These are phyloP conservation scores for Thamnaconus septentrionalis DNA, from an alignment of 2,113 vertebrate species.

Conservation along the genomic window DNA sequence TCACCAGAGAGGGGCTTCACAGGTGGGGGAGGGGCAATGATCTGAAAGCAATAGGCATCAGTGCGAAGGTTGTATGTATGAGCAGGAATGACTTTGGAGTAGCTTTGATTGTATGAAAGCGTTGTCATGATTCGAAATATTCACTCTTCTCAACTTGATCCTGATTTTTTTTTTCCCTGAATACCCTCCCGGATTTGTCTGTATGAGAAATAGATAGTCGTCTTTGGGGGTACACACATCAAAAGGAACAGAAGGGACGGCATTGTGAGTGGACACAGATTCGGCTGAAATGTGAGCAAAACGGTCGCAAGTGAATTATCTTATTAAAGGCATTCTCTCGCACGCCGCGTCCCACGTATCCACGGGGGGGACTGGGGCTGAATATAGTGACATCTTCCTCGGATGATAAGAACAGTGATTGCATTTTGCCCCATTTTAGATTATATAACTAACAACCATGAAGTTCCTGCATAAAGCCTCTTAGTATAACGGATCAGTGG, in stretches of 20 bases:
- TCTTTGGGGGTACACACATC: too few species aligned
- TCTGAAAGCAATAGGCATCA: constrained; percentile 57
- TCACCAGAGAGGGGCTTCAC: constrained; percentile 47
- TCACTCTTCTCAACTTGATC: too few species aligned
- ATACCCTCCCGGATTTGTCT: constrained; percentile 26
- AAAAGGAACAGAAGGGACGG: constrained; percentile 1
- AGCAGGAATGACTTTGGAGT: too few species aligned
- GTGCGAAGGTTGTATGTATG: constrained; percentile 17
- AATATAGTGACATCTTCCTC: constrained; percentile 64
- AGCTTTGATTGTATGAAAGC: too few species aligned
- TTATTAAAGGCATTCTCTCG: constrained; percentile 54
- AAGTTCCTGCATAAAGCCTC: constrained; percentile 79
- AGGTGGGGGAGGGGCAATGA: constrained; percentile 22
- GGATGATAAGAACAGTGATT: constrained; percentile 74
- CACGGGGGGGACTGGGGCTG: constrained; percentile 43
- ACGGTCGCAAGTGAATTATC: constrained; percentile 59
- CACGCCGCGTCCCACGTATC: constrained; percentile 43
- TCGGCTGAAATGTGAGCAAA: constrained; percentile 56
- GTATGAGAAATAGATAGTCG: constrained; percentile 32
- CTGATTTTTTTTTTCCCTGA: background rate
- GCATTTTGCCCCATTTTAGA: constrained; percentile 76
- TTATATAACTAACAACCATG: constrained; percentile 80
- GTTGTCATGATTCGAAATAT: too few species aligned
- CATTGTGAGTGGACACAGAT: constrained; percentile 60
- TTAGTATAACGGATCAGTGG: constrained; percentile 79